Evolutionary conservation across 1,140 invertebrate species (phyloP), one percentile per base, ranked within the genome.

Genomic region (Drosophila repleta): DNA sequence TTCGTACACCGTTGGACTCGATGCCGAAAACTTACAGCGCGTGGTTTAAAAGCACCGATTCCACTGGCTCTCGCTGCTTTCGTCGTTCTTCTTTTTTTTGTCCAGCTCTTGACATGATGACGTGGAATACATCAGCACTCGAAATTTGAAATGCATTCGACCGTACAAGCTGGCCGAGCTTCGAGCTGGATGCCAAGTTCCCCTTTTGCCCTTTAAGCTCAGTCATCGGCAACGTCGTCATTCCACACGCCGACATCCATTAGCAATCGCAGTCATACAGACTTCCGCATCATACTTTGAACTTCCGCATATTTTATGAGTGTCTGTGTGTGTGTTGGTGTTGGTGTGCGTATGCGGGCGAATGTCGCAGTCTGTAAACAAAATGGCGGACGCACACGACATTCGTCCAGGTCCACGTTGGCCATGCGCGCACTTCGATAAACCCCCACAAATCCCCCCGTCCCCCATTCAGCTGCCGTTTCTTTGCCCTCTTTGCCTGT

Each of bases 1-100:
- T 91, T 91, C 90, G 90, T 91, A 91, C 90, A 91, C 90, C 87
- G 85, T 76, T 91, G 90, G 90, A 90, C 90, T 91, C 88, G 83
- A 89, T 90, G 80, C 76, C 75, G 35, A 63, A 73, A 79, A 79
- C 74, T 73, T 71, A 51, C 49, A 70, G 72, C 81, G 85, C 80
- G 72, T 87, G 82, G 68, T 65, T 79, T 73, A 66, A 83, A 78
- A 82, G 73, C 75, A 52, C 57, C 52, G 72, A 71, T 71, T 71
- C 51, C 64, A 63, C 41, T 57, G 1, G 29, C 52, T 60, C 43
- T 21, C 18, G 26, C 43, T 62, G 4, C 15, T 17, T 41, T 41
- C 11, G 37, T 37, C 13, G 8, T 11, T 10, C 11, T 39, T 39
- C n/a, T 39, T 41, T n/a, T n/a, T 15, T n/a, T 41, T 41, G 11